Evolutionary conservation across 30 jellyfish, hydroid and myxozoan species (phyloP).

Genomic region (Morbakka virulenta): DNA sequence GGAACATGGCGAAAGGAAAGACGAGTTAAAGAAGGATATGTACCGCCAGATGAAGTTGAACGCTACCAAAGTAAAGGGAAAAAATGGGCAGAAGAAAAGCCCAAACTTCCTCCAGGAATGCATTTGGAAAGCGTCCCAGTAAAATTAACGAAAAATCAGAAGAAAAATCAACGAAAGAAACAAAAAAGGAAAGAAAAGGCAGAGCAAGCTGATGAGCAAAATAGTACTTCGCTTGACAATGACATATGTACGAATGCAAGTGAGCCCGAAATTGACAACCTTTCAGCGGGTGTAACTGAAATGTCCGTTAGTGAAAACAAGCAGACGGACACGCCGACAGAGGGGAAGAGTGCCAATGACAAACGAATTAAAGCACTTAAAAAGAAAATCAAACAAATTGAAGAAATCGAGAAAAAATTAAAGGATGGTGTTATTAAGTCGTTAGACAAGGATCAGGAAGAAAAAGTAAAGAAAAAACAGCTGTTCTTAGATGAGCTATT

Average conservation of each 20-base stretch:
- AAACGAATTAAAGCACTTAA: conserved; percentile 66
- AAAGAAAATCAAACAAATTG: conserved; percentile 84
- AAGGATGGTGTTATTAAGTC: conserved; percentile 64
- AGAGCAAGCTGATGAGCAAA: not conserved
- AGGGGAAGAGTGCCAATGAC: conserved; percentile 29
- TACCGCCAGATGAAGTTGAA: conserved; percentile 97
- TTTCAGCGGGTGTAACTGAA: not conserved
- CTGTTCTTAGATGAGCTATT: conserved; percentile 70
- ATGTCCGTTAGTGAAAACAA: not conserved
- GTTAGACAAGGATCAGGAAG: conserved; percentile 72
- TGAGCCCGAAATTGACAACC: not conserved
- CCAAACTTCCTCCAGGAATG: conserved; percentile 89
- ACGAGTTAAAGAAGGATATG: conserved; percentile 93
- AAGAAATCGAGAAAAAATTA: conserved; percentile 66
- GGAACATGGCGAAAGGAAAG: conserved; percentile 99
- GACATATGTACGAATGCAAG: not conserved
- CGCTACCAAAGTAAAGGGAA: conserved; percentile 83
- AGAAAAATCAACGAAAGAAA: conserved; percentile 80
- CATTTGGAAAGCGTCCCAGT: not conserved
- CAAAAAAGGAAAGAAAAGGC: conserved; percentile 62
- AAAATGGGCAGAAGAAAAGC: conserved; percentile 38
- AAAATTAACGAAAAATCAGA: conserved; percentile 70
- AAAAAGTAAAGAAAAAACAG: conserved; percentile 62
- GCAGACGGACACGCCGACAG: no score
- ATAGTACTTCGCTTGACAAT: not conserved